Conservation (phyloP, 2,113 vertebrate species). For the Euleptes europaea region DNA sequence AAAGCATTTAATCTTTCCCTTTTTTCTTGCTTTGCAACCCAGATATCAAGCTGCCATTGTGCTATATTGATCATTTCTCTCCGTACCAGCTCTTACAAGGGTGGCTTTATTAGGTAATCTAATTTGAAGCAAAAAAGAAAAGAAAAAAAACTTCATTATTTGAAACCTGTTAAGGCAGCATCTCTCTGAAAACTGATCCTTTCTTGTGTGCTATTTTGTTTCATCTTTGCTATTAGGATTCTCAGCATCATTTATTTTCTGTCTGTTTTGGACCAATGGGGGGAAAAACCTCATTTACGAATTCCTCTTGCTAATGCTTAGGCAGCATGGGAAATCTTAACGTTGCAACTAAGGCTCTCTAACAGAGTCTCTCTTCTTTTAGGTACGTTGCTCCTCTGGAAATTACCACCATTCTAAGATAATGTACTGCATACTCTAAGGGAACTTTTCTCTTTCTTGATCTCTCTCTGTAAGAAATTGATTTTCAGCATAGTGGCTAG, state of each 20-base stretch:
- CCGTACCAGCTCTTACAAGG: slow-evolving; percentile 22
- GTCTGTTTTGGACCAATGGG: slow-evolving; percentile 10
- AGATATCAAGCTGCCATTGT: slow-evolving; percentile 47
- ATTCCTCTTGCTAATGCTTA: slow-evolving; percentile 36
- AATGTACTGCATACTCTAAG: neutral
- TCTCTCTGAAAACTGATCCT: slow-evolving; percentile 28
- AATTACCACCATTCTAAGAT: neutral
- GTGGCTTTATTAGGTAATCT: slow-evolving; percentile 37
- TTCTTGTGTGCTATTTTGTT: slow-evolving; percentile 29
- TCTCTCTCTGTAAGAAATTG: neutral
- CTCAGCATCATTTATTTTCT: slow-evolving; percentile 50
- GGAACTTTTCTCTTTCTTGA: neutral
- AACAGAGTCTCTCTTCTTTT: slow-evolving; percentile 36
- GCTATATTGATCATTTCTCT: slow-evolving; percentile 38
- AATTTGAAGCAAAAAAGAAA: slow-evolving; percentile 31
- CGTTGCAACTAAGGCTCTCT: slow-evolving; percentile 22
- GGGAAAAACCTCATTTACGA: slow-evolving; percentile 34
- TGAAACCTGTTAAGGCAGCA: slow-evolving; percentile 4
- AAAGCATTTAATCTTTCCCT: slow-evolving; percentile 26
- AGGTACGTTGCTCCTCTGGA: neutral
- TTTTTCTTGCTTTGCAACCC: slow-evolving; percentile 36
- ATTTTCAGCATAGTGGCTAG: neutral
- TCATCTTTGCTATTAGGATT: slow-evolving; percentile 48
- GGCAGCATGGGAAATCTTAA: slow-evolving; percentile 40
- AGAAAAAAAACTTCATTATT: neutral